Conservation (phyloP, 2,113 vertebrate species). For the Charina bottae region DNA sequence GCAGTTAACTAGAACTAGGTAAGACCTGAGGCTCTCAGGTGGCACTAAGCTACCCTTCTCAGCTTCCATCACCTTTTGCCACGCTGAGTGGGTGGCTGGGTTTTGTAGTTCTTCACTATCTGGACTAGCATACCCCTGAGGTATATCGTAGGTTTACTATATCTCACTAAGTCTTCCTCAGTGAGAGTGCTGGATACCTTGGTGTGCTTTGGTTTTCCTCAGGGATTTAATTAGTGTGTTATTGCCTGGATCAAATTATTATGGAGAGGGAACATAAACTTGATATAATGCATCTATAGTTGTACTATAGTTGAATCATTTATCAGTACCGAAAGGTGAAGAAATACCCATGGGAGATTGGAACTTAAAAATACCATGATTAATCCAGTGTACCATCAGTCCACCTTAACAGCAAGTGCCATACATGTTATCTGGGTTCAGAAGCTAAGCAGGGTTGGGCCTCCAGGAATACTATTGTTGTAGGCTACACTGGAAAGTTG, state of each 20-base stretch:
- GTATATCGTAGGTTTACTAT: no score
- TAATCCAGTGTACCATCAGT: background rate
- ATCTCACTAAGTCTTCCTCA: background rate
- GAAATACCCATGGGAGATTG: background rate
- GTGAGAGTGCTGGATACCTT: background rate
- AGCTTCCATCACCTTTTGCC: background rate
- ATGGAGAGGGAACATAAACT: constrained; percentile 6
- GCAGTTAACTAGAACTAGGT: background rate
- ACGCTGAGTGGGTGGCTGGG: background rate
- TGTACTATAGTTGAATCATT: background rate
- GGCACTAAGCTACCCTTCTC: background rate
- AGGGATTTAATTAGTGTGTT: constrained; percentile 21
- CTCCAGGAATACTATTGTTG: background rate
- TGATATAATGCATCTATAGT: background rate
- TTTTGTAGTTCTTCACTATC: background rate
- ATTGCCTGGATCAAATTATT: background rate
- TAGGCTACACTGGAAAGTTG: background rate
- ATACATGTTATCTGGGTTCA: background rate
- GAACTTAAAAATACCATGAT: background rate
- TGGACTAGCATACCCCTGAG: background rate
- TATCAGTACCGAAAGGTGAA: background rate
- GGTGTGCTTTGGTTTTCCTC: background rate
- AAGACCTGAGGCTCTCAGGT: background rate
- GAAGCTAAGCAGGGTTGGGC: background rate
- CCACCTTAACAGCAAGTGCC: background rate